Evolutionary conservation across 2,797 vertebrate species (phyloP).

Genomic region (Antennarius maculatus): DNA sequence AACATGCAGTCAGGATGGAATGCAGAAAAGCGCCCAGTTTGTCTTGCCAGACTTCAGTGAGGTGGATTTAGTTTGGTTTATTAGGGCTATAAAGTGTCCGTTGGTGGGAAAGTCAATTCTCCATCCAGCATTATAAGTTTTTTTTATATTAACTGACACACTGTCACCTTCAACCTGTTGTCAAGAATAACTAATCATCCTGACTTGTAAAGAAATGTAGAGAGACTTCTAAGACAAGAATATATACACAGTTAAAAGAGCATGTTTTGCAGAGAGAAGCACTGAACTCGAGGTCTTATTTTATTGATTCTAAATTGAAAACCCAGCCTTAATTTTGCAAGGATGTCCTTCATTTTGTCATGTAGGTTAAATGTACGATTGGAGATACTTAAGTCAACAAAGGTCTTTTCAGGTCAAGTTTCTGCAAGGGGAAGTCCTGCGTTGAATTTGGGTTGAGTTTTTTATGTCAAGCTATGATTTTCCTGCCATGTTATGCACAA

Average conservation of each 20-base stretch:
- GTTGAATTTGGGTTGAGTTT: neutral
- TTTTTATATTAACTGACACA: conserved; percentile 38
- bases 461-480: neutral
- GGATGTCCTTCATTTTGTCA: neutral
- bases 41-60: conserved; percentile 73
- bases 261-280: conserved; percentile 30
- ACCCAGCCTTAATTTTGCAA: conserved; percentile 8
- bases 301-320: conserved; percentile 37
- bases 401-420: neutral
- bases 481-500: neutral
- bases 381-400: conserved; percentile 1
- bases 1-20: conserved; percentile 80
- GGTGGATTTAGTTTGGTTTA: conserved; percentile 79
- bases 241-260: conserved; percentile 30
- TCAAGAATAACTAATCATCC: conserved; percentile 13
- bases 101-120: conserved; percentile 75
- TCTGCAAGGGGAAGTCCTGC: neutral
- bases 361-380: neutral
- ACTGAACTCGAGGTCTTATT: conserved; percentile 39
- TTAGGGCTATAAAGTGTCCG: conserved; percentile 74
- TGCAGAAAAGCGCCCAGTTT: conserved; percentile 60
- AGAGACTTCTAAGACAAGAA: conserved; percentile 1
- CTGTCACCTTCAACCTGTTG: conserved; percentile 37
- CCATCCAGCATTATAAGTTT: conserved; percentile 35
- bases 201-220: conserved; percentile 17